Evolutionary conservation across 2,113 vertebrate genomes (phyloP), one percentile per base, ranked within the genome.

Genomic region (Athene noctua): DNA sequence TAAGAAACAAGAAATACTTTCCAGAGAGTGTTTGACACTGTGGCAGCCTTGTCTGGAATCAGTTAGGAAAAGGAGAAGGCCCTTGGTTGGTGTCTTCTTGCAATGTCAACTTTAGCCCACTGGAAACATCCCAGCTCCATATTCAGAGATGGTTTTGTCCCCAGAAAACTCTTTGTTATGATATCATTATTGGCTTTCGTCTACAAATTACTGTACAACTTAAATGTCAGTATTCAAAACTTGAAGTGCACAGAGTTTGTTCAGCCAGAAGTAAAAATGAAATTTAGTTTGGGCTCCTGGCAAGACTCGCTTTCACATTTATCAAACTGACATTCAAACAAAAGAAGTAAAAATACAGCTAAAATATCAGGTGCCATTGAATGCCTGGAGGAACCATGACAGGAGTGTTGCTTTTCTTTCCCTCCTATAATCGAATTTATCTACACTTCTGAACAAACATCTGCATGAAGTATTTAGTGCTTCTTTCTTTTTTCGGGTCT

Each of bases 281-380:
- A 96, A 96, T 95, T 95, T 94, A 94, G 75, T 89, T 97, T 8
- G 40, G 70, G 40, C 91, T 96, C 62, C 93, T 98, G 98, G 97
- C 97, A 91, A 80, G 83, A 88, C 68, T 58, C 70, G 27, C 77
- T 94, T 94, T 96, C 85, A 67, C 88, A 97, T 98, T 97, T 96
- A 96, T 98, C 96, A 97, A 91, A 88, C 66, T 97, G 97, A 98
- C 96, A 52, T 65, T 87, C 93, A 92, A 93, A 93, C 93, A 75
- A 81, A 94, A 96, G 92, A 93, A 97, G 74, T 89, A 78, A 90
- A 95, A 96, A 57, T 93, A 68, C 25, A 83, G 70, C 84, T 97
- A 93, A 96, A 97, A 90, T 85, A 96, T 92, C 93, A 92, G 96
- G 96, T 97, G 96, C 93, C 5, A 1, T 54, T 91, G 72, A 93